Percentiles rank a stretch among this genome's conserved stretches.
Evolutionary conservation across 2,797 vertebrate species (phyloP).

Genomic region (Labeo calbasu): DNA sequence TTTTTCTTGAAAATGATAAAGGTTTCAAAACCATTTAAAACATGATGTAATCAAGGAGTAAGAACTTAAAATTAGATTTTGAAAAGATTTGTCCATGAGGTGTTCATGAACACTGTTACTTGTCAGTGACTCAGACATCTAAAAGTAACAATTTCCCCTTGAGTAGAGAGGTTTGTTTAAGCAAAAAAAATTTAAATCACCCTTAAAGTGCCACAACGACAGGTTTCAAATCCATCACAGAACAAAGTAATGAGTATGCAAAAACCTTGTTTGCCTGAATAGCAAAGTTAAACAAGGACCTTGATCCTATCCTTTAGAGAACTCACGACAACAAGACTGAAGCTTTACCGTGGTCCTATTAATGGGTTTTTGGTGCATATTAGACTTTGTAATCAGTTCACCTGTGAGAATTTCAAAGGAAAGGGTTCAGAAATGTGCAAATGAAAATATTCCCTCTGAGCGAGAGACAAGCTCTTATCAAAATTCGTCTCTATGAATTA

Average conservation of each 20-base stretch:
- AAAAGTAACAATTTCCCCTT: not conserved
- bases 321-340: conserved; percentile 4
- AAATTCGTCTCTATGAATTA: conserved; percentile 23
- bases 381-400: conserved; percentile 56
- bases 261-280: conserved; percentile 33
- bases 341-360: conserved; percentile 16
- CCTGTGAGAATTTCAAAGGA: conserved; percentile 46
- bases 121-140: not conserved
- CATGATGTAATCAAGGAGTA: not conserved
- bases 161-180: not conserved
- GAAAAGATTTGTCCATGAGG: not conserved
- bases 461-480: conserved; percentile 30
- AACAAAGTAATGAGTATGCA: not conserved
- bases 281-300: not conserved
- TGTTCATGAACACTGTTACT: not conserved
- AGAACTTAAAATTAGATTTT: not conserved
- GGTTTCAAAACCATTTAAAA: not conserved
- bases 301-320: conserved; percentile 1
- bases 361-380: conserved; percentile 27
- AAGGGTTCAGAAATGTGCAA: conserved; percentile 40
- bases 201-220: not conserved
- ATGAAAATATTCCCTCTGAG: conserved; percentile 41
- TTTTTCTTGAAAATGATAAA: not conserved
- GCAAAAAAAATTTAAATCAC: not conserved
- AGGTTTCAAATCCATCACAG: not conserved